Evolutionary conservation across 2,113 vertebrate species (phyloP).

Genomic region (Glaucidium brasilianum): DNA sequence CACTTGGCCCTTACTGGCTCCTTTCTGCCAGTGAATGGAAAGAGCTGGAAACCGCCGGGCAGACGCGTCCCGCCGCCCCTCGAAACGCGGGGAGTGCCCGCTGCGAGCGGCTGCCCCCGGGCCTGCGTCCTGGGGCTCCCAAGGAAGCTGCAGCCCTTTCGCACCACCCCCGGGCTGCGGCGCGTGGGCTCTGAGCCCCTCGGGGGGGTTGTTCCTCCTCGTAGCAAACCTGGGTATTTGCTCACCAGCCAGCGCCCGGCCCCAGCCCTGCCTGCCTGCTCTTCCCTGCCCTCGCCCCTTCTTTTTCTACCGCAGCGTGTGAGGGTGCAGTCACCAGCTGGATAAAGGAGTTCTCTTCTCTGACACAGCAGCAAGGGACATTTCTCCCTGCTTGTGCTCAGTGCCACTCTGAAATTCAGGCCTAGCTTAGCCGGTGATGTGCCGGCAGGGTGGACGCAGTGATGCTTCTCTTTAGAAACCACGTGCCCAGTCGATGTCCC

Average conservation of each 20-base stretch:
- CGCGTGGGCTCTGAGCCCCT: not conserved
- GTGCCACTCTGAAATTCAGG: not conserved
- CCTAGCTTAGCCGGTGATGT: not conserved
- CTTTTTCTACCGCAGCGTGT: not conserved
- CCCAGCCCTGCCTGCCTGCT: not conserved
- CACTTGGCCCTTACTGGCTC: not conserved
- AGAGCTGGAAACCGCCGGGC: not conserved
- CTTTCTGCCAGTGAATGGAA: not conserved
- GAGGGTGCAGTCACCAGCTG: not conserved
- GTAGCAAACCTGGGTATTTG: not conserved
- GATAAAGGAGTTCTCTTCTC: not conserved
- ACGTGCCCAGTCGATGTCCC: not conserved
- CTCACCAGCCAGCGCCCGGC: rapidly evolving
- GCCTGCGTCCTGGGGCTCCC: not conserved
- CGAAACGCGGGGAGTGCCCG: not conserved
- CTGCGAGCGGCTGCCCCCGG: not conserved
- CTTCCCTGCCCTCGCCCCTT: not conserved
- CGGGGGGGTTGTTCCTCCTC: not conserved
- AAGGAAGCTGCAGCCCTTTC: not conserved
- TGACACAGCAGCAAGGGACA: not conserved
- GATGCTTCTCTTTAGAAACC: not conserved
- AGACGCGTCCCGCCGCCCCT: rapidly evolving
- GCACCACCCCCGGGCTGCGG: not conserved
- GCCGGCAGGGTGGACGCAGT: not conserved
- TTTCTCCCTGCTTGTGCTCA: not conserved